Base-by-base conservation (phyloP, 1,140 invertebrate species). In the Chironomus striatipennis region DNA sequence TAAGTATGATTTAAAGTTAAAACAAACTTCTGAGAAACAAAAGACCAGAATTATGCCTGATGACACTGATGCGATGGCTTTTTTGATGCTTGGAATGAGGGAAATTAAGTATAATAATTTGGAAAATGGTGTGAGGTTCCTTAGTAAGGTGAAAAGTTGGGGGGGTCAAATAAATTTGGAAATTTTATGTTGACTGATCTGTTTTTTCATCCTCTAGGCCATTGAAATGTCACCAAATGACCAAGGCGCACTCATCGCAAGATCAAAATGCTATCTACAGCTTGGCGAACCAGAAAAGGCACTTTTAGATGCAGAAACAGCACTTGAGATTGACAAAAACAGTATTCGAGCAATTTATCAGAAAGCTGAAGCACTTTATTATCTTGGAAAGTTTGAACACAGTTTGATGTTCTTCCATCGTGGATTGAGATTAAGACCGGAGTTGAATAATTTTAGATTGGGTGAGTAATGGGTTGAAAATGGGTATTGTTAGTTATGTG, bases 281-380 rank as follows among this genome's bases (percentile, higher is more conserved):
- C 83, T 97, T 9, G 96, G 95, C 7, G 90, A 96, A 79, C 90
- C 94, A 0, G 87, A 89, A 20, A 88, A 91, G 78, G 94, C 94
- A 0, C 82, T 97, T 6, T 83, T 88, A 76, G 96, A 98, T 81
- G 93, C 95, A 0, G 92, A 97, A 80, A 86, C 87, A 0, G 93
- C 93, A 0, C 81, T 97, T 0, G 84, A 86, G 64, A 86, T 90
- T 73, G 92, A 96, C 76, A 90, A 90, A 72, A 89, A 87, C 67
- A 92, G 90, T 79, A 90, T 94, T 0, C 90, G 90, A 81, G 93
- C 92, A n/a, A 86, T 97, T 64, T 93, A 90, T 78, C 93, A 94
- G 79, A 97, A 97, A 84, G 96, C 95, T 0, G 96, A 98, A 84
- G 90, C 95, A 0, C 84, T 97, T 12, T 98, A 97, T 81, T 92